Base-by-base conservation (phyloP, 2,113 vertebrate species). In the Notothenia rossii region DNA sequence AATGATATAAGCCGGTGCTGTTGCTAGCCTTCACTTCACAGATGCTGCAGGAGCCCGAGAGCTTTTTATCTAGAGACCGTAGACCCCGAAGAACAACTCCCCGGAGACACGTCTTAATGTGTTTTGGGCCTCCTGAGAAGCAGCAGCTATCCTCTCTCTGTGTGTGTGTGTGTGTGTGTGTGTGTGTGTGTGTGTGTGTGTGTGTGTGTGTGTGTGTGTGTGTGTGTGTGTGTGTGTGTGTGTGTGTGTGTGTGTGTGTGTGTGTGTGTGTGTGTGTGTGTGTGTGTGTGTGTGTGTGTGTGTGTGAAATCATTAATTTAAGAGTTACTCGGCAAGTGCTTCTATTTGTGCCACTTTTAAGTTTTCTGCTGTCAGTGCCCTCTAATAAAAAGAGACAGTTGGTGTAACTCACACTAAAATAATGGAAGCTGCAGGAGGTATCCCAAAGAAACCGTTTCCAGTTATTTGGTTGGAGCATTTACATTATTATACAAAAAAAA, bases 231-330 rank as follows among this genome's bases (percentile, higher is more conserved):
- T 29, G 25, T 29, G 25, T 29, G 66, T 46, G 40, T 13, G 75
- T 33, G 53, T 59, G 65, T 59, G 29, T 65, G 25, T 53, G 66
- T 46, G 40, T 13, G 75, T 33, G 53, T 59, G 65, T 59, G 29
- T 65, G 22, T 29, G 66, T 46, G 40, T 13, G 75, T 33, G 53
- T 59, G 65, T 59, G 29, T 65, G 22, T 29, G 25, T 29, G 25
- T 29, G 25, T 29, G 2, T 29, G 25, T 29, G 25, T 29, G 25
- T 29, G 25, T 29, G 66, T 46, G 40, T 13, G 75, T 33, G 53
- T 59, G 65, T 59, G 29, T 65, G 71, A 55, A 67, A 89, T 91
- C 29, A 91, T 87, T 90, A 81, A 93, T 93, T 91, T 40, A 93
- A 72, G 20, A 78, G 29, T 10, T 17, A 48, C 55, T 60, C 53